These are phyloP conservation scores for Entosphenus tridentatus DNA, from an alignment of 2,113 vertebrate genomes.

Conservation along the genomic window DNA sequence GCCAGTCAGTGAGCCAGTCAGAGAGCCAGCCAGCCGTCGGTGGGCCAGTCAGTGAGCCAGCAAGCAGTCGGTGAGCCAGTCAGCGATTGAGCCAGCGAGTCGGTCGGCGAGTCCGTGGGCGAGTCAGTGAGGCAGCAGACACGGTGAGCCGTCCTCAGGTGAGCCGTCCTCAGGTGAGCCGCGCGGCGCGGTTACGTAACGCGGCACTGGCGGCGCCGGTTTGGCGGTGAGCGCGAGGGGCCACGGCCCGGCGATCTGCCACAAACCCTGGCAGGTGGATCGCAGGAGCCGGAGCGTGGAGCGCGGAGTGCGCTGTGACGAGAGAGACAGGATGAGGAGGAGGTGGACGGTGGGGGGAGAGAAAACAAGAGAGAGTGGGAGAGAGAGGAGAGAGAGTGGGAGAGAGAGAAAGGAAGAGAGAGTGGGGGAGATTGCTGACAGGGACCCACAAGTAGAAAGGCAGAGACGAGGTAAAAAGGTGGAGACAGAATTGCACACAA, in stretches of 20 bases:
- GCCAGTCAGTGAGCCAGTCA: too few relatives aligned
- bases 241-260: not conserved
- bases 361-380: not conserved
- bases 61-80: too few relatives aligned
- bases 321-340: not conserved
- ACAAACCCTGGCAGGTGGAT: too few relatives aligned
- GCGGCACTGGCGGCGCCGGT: not conserved
- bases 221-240: not conserved
- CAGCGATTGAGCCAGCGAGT: too few relatives aligned
- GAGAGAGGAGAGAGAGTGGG: not conserved
- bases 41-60: too few relatives aligned
- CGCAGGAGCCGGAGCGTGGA: not conserved
- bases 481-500: not conserved
- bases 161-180: not conserved
- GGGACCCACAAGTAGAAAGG: not conserved
- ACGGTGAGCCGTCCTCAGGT: not conserved
- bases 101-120: too few relatives aligned
- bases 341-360: slow-evolving; percentile 3
- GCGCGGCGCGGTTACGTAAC: not conserved
- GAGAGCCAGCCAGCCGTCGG: too few relatives aligned
- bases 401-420: not conserved
- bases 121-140: too few relatives aligned
- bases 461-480: not conserved
- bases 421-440: not conserved
- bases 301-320: not conserved